Conservation (phyloP, 2,888 invertebrate genomes). For the Harpalus rufipes region DNA sequence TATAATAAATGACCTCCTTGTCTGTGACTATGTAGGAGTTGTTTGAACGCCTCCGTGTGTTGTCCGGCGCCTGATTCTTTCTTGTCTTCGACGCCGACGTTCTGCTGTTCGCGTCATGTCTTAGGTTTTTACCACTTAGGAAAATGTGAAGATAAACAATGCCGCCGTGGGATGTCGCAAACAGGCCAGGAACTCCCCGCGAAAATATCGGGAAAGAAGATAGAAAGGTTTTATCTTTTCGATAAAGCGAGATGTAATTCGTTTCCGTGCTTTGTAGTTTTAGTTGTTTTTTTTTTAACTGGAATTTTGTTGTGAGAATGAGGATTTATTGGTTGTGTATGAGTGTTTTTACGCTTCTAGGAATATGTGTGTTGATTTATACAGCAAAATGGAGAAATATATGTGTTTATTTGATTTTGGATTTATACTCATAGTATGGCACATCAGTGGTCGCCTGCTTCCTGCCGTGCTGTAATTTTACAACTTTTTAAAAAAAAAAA, state of each 20-base stretch:
- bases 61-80: conserved; percentile 31
- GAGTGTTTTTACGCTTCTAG: conserved; percentile 34
- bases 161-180: conserved; percentile 28
- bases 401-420: conserved; percentile 21
- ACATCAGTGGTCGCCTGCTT: too few species aligned
- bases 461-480: too few species aligned
- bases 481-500: too few species aligned
- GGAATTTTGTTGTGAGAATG: conserved; percentile 36
- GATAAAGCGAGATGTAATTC: conserved; percentile 38
- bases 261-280: conserved; percentile 36
- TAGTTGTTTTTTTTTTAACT: background rate
- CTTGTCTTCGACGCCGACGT: conserved; percentile 41
- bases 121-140: conserved; percentile 61
- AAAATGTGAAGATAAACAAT: conserved; percentile 66
- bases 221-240: conserved; percentile 26
- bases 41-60: conserved; percentile 28
- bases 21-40: conserved; percentile 25
- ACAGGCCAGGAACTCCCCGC: background rate
- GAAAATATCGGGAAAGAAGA: conserved; percentile 25
- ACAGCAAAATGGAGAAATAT: background rate
- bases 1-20: conserved; percentile 9
- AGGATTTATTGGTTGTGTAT: conserved; percentile 40
- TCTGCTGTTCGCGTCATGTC: conserved; percentile 56
- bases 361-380: conserved; percentile 17
- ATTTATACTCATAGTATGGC: background rate